A percentile compares a stretch with the other conserved stretches of the same genome.
phyloP scores from a whole-genome alignment of 2,797 vertebrate species.

The Psittacula echo region DNA sequence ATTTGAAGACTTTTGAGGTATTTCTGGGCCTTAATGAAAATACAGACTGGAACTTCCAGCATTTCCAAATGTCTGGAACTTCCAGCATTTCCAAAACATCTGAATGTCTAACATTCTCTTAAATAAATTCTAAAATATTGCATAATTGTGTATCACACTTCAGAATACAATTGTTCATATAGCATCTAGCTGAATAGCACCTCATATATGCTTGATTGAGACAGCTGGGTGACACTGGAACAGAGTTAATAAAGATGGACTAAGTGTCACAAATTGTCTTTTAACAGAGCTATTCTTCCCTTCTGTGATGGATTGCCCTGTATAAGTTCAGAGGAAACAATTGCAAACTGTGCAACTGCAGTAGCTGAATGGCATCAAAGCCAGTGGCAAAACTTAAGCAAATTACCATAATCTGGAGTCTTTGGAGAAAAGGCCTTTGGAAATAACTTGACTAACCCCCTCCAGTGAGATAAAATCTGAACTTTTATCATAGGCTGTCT shows the following conservation, averaged over 20 bases:
- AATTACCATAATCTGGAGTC: slow-evolving; percentile 9
- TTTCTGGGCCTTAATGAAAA: neutral
- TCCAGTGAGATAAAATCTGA: slow-evolving; percentile 4
- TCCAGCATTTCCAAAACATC: neutral
- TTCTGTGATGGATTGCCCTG: neutral
- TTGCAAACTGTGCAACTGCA: neutral
- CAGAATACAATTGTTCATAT: neutral
- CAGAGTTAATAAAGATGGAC: neutral
- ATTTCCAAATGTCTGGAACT: neutral
- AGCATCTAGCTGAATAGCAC: neutral
- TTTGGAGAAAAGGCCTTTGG: slow-evolving; percentile 35
- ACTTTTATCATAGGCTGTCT: slow-evolving; percentile 15
- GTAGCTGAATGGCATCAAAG: slow-evolving; percentile 7
- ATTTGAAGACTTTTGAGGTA: neutral
- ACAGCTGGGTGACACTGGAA: neutral
- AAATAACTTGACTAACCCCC: slow-evolving; percentile 49
- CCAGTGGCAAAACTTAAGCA: neutral
- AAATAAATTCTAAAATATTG: neutral
- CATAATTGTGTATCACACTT: neutral
- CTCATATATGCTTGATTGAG: neutral
- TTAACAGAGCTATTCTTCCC: slow-evolving; percentile 26
- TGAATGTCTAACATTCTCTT: neutral
- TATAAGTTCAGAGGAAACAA: neutral
- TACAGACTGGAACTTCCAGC: neutral
- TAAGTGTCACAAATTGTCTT: slow-evolving; percentile 44